Evolutionary conservation across 2,797 vertebrate species (phyloP), one percentile per base, ranked within the genome.

Genomic region (Muraenolepis orangiensis): DNA sequence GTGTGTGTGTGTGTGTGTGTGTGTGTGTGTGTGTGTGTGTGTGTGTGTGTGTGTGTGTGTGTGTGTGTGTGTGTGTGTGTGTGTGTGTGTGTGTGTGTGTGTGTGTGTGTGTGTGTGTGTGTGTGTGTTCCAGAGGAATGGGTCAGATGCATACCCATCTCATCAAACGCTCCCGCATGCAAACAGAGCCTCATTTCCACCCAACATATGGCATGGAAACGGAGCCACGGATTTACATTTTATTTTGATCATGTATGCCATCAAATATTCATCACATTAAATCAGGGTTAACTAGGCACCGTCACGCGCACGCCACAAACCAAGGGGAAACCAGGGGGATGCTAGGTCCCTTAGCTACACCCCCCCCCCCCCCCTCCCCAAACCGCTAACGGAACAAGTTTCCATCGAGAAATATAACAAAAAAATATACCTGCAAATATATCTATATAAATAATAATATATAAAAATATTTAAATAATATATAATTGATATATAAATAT

Each of bases 231-330:
- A 86, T 87, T 88, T 87, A 87, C 80, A 90, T 89, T n/a, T 88
- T 79, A 81, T 71, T 89, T 82, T 90, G 86, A 89, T 90, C 85
- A 84, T 80, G 81, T 82, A 87, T 87, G 85, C 85, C 76, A 89
- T 90, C 75, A 90, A 90, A 88, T 88, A 89, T 91, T 87, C 75
- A 89, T 87, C 7, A 80, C 73, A 76, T 72, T 74, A 81, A 87
- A 87, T 87, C 80, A 86, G 81, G 77, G 80, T 87, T 86, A 87
- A 87, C 87, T 84, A 85, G 86, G 85, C 80, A 77, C 34, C 29
- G 66, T 84, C 82, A 83, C n/a, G 26, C 79, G 80, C 0, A n/a
- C 20, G 6, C 51, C 6, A 14, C 16, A 20, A 42, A 70, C 71
- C 70, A 76, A 42, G 66, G 42, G 18, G 42, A 18, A 16, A 69